Conservation (phyloP, 2,113 vertebrate species). For the Tragelaphus buxtoni region DNA sequence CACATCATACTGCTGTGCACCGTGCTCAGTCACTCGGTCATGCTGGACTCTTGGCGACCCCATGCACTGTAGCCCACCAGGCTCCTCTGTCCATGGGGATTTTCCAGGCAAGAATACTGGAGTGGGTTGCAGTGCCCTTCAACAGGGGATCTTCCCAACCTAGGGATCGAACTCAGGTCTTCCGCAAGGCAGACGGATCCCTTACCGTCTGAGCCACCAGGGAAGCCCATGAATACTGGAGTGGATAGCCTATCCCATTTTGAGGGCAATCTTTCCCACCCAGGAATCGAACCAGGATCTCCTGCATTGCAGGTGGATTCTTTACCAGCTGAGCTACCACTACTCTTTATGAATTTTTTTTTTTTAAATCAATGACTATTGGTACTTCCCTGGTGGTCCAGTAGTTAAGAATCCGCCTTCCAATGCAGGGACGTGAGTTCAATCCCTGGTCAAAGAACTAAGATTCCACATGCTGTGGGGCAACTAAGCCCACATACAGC, state of each 20-base stretch:
- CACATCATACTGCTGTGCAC: not conserved
- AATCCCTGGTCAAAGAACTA: not conserved
- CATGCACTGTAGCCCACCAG: not conserved
- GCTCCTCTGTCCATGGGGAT: not conserved
- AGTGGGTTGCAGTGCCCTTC: not conserved
- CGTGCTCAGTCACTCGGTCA: accelerated
- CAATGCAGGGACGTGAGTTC: not conserved
- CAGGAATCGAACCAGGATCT: not conserved
- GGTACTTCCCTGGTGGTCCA: not conserved
- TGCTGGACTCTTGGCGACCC: accelerated
- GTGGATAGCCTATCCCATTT: not conserved
- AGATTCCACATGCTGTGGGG: not conserved
- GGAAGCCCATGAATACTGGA: not conserved
- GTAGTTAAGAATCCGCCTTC: not conserved
- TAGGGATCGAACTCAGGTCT: not conserved
- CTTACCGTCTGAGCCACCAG: not conserved
- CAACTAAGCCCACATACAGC: not conserved
- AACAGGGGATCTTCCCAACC: not conserved
- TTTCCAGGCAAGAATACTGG: not conserved
- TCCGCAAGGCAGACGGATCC: accelerated
- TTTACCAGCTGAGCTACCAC: not conserved
- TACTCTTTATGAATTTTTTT: not conserved
- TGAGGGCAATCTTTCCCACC: not conserved
- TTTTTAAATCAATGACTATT: not conserved
- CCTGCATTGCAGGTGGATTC: accelerated